Conservation (phyloP, 2,888 invertebrate genomes). For the Lasioglossum villosulum region DNA sequence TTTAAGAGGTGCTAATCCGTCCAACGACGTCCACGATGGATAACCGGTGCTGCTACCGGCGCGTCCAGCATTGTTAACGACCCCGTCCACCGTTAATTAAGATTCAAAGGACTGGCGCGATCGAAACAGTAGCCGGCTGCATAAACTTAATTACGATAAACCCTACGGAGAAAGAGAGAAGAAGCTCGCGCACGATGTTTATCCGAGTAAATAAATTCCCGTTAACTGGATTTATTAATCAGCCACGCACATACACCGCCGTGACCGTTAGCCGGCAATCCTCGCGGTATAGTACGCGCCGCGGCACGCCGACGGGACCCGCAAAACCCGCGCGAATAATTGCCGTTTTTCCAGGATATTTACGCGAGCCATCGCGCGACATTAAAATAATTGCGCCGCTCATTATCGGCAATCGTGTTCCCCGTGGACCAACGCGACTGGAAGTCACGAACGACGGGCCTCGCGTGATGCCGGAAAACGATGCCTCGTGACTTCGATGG, state of each 20-base stretch:
- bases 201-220: slow-evolving; percentile 59
- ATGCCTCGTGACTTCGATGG: slow-evolving; percentile 55
- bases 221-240: slow-evolving; percentile 66
- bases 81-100: slow-evolving; percentile 43
- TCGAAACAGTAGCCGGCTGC: slow-evolving; percentile 39
- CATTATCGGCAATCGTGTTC: slow-evolving; percentile 65
- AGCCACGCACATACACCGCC: slow-evolving; percentile 56
- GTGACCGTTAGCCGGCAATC: slow-evolving; percentile 50
- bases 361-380: slow-evolving; percentile 48
- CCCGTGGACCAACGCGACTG: slow-evolving; percentile 34
- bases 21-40: not conserved
- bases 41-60: not conserved
- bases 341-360: slow-evolving; percentile 62
- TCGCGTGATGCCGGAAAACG: slow-evolving; percentile 29
- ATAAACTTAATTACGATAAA: slow-evolving; percentile 62
- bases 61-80: not conserved
- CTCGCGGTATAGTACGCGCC: slow-evolving; percentile 15
- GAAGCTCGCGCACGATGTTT: slow-evolving; percentile 41
- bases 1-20: slow-evolving; percentile 5
- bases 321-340: slow-evolving; percentile 56
- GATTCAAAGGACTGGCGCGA: slow-evolving; percentile 47
- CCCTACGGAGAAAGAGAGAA: not conserved
- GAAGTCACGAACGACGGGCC: slow-evolving; percentile 58
- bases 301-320: slow-evolving; percentile 8
- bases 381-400: slow-evolving; percentile 69